phyloP scores from a whole-genome alignment of 2,797 vertebrate genomes.

The Staurois parvus region DNA sequence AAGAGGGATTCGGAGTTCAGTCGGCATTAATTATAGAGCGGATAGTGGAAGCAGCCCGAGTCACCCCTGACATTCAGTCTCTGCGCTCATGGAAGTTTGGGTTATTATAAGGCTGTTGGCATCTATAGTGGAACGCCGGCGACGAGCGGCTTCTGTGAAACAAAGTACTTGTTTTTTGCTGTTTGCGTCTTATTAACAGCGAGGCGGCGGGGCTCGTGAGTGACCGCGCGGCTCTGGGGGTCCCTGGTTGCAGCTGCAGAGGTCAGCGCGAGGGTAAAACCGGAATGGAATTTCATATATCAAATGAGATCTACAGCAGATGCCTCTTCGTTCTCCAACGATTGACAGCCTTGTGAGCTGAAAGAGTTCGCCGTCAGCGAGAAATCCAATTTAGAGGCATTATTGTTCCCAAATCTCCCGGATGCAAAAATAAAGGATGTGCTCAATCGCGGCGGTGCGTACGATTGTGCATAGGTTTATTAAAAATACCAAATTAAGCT shows the following conservation, averaged over 20 bases:
- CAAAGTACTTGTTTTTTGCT: not conserved
- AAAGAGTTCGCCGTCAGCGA: too few species aligned
- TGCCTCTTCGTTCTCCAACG: too few species aligned
- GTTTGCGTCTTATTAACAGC: not conserved
- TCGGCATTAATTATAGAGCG: conserved; percentile 29
- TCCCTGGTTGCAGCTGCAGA: not conserved
- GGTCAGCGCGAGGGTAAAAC: conserved; percentile 23
- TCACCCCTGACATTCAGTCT: conserved; percentile 3
- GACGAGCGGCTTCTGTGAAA: not conserved
- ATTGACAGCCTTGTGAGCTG: too few species aligned
- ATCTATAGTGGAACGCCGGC: not conserved
- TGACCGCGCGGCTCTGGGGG: not conserved
- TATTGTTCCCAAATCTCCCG: too few species aligned
- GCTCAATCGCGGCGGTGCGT: too few species aligned
- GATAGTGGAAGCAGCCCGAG: not conserved
- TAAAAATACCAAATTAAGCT: too few species aligned
- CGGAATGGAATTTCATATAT: conserved; percentile 5
- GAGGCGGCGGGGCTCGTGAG: not conserved
- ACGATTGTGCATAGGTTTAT: not conserved
- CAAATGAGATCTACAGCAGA: not conserved
- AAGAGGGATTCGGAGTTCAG: not conserved
- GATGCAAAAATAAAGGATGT: too few species aligned
- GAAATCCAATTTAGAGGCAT: too few species aligned
- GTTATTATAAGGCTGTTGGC: not conserved
- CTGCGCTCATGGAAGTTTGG: not conserved